Evolutionary conservation across 2,113 vertebrate genomes (phyloP).

Genomic region (Orientallactaga bullata): DNA sequence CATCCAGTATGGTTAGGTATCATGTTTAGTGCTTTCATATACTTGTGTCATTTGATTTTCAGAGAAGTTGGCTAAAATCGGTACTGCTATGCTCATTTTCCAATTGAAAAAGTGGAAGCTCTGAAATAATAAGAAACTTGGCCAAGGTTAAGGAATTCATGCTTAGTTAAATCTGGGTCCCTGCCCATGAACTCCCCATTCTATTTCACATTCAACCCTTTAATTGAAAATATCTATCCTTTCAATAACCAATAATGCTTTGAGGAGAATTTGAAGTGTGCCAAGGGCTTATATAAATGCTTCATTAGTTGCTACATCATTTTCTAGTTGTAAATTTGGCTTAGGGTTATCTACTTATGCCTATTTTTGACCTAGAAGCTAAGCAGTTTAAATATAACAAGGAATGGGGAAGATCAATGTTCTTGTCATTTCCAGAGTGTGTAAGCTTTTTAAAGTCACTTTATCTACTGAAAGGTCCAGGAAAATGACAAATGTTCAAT

Average conservation of each 20-base stretch:
- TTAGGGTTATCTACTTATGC: neutral
- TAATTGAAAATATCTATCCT: constrained; percentile 19
- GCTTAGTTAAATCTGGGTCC: neutral
- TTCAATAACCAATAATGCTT: neutral
- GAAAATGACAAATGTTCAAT: too few species aligned
- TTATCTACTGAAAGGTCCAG: neutral
- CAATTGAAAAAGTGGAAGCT: constrained; percentile 18
- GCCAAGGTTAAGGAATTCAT: neutral
- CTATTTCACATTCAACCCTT: neutral
- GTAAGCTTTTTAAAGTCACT: constrained; percentile 17
- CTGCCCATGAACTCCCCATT: neutral
- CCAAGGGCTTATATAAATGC: constrained; percentile 2
- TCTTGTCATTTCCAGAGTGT: neutral
- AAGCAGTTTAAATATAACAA: neutral
- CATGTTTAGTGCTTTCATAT: neutral
- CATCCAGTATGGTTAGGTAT: neutral
- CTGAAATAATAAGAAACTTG: neutral
- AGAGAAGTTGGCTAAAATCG: neutral
- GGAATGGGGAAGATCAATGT: neutral
- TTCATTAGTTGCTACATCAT: neutral
- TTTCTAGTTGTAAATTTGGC: neutral
- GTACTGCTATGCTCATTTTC: neutral
- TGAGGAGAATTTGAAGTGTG: constrained; percentile 33
- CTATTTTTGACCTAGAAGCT: neutral
- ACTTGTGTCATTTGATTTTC: neutral